Conservation (phyloP, 2,888 invertebrate species). For the Clistopyga incitator region DNA sequence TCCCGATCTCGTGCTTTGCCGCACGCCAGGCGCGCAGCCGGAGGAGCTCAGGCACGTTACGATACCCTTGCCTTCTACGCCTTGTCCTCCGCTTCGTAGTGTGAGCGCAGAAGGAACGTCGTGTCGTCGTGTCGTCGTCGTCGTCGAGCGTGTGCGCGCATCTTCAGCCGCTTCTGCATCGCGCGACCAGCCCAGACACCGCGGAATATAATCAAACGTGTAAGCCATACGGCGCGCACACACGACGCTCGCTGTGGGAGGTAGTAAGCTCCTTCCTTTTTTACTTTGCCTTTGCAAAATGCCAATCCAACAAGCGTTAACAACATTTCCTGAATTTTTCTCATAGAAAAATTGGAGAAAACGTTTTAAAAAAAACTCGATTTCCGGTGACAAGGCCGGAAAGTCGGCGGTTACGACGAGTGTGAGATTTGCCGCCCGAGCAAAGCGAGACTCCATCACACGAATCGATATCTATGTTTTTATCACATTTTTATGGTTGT, state of each 20-base stretch:
- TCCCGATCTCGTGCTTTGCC: conserved; percentile 59
- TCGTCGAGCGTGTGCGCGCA: conserved; percentile 46
- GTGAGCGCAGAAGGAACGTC: conserved; percentile 21
- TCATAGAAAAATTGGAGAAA: background rate
- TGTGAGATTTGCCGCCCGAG: too few species aligned
- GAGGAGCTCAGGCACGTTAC: conserved; percentile 48
- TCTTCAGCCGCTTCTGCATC: conserved; percentile 22
- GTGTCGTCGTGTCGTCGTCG: conserved; percentile 44
- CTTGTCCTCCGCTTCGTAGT: background rate
- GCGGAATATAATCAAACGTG: conserved; percentile 68
- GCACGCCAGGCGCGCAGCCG: conserved; percentile 29
- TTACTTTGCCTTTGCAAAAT: conserved; percentile 27
- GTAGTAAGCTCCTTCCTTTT: conserved; percentile 41
- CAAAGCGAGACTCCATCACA: too few species aligned
- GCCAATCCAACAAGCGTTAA: background rate
- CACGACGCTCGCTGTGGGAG: conserved; percentile 66
- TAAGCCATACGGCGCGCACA: conserved; percentile 67
- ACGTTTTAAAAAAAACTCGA: too few species aligned
- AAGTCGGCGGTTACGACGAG: too few species aligned
- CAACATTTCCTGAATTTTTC: background rate
- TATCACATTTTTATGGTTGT: too few species aligned
- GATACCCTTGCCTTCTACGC: background rate
- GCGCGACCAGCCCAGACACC: conserved; percentile 40
- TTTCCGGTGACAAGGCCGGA: too few species aligned
- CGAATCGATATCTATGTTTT: too few species aligned